Evolutionary conservation across 2,113 vertebrate genomes (phyloP).

Genomic region (Heptranchias perlo): DNA sequence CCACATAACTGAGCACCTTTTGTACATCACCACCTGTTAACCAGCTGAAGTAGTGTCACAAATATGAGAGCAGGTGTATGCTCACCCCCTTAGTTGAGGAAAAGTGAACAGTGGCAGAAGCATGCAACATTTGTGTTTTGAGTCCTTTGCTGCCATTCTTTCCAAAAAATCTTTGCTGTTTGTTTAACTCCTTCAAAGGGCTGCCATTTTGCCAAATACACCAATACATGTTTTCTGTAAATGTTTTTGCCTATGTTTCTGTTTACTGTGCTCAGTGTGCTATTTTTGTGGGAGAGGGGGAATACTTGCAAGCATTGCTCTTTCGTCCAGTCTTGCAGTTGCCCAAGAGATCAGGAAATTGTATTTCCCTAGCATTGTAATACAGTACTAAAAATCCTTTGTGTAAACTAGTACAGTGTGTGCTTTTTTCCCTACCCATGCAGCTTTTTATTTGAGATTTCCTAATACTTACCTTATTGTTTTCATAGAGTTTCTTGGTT

Average conservation of each 20-base stretch:
- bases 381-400: no score
- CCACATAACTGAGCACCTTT: neutral
- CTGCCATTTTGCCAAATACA: neutral
- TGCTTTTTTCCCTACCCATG: slow-evolving; percentile 62
- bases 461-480: slow-evolving; percentile 62
- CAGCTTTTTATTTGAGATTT: neutral
- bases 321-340: neutral
- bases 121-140: neutral
- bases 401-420: slow-evolving; percentile 16
- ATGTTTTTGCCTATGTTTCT: neutral
- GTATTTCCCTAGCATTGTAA: no score
- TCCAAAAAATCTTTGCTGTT: neutral
- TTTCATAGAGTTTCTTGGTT: slow-evolving; percentile 88
- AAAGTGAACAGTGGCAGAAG: neutral
- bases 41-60: neutral
- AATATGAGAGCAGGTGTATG: neutral
- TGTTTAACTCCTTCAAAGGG: neutral
- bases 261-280: neutral
- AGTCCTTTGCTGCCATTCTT: neutral
- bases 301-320: neutral
- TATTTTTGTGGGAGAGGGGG: neutral
- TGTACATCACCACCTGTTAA: no score
- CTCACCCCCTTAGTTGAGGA: neutral
- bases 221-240: neutral
- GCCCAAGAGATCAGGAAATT: neutral